Percentiles rank a stretch among this genome's conserved stretches.
phyloP scores from a whole-genome alignment of 2,797 vertebrate species.

The Anabas testudineus region DNA sequence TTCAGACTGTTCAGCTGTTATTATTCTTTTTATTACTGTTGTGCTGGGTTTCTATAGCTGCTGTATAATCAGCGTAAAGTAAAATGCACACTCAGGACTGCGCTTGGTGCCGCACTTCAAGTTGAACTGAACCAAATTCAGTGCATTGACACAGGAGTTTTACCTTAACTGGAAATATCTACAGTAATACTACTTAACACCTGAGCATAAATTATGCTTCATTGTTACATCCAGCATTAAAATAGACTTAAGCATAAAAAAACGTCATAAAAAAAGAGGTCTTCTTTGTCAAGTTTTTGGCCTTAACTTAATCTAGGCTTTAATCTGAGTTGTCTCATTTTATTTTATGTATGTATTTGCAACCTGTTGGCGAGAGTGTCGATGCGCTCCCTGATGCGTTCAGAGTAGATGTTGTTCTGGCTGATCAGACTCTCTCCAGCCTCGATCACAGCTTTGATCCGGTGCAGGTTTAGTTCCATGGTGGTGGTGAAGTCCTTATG shows the following conservation, averaged over 20 bases:
- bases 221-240: no score
- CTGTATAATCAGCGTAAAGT: conserved; percentile 10
- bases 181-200: no score
- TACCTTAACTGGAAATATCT: not conserved
- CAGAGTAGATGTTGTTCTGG: conserved; percentile 89
- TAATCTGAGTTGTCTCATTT: not conserved
- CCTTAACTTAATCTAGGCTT: not conserved
- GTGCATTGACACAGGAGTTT: not conserved
- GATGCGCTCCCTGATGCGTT: conserved; percentile 88
- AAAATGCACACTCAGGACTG: not conserved
- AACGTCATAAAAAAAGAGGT: not conserved
- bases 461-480: conserved; percentile 93
- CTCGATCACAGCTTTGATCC: conserved; percentile 89
- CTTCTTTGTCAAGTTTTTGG: not conserved
- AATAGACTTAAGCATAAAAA: no score
- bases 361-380: conserved; percentile 88
- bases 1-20: conserved; percentile 12
- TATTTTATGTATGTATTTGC: not conserved
- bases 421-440: conserved; percentile 91
- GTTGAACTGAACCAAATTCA: not conserved
- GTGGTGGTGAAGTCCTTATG: conserved; percentile 93
- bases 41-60: conserved; percentile 36
- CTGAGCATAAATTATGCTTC: no score
- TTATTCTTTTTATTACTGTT: conserved; percentile 19
- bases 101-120: not conserved